Evolutionary conservation across 2,888 invertebrate species (phyloP).

Genomic region (Argynnis bischoffii): DNA sequence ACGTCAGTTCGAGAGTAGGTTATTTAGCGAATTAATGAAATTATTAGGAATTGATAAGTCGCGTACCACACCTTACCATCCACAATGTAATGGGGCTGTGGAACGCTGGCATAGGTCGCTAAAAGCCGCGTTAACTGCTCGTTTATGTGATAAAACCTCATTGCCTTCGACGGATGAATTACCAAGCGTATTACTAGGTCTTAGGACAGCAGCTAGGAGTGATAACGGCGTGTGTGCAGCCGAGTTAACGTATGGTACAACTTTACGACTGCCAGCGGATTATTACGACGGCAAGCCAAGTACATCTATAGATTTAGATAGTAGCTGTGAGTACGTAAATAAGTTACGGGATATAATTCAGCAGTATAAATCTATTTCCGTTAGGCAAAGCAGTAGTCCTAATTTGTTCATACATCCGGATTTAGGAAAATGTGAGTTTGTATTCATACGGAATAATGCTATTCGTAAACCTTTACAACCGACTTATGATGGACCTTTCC

Average conservation of each 20-base stretch:
- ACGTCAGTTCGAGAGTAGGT: constrained; percentile 35
- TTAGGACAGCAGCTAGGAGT: background rate
- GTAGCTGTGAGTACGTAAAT: constrained; percentile 17
- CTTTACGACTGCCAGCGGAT: background rate
- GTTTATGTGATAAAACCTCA: background rate
- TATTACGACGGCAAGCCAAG: background rate
- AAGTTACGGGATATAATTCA: constrained; percentile 1
- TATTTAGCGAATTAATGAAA: constrained; percentile 34
- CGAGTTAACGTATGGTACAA: constrained; percentile 22
- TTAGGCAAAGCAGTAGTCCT: background rate
- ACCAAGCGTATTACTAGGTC: background rate
- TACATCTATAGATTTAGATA: constrained; percentile 31
- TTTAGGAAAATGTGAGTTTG: constrained; percentile 8
- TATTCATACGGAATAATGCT: constrained; percentile 15
- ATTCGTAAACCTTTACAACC: constrained; percentile 14
- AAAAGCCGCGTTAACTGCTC: constrained; percentile 29
- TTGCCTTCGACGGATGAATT: constrained; percentile 45
- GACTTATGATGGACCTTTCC: constrained; percentile 12
- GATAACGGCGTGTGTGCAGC: constrained; percentile 38
- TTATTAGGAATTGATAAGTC: constrained; percentile 36
- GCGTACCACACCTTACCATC: constrained; percentile 40
- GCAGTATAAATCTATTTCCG: constrained; percentile 3
- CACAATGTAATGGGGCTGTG: constrained; percentile 37
- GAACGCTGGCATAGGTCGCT: constrained; percentile 35
- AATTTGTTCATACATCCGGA: constrained; percentile 14